Evolutionary conservation across 2,888 invertebrate genomes (phyloP).

Genomic region (Nesidiocoris tenuis): DNA sequence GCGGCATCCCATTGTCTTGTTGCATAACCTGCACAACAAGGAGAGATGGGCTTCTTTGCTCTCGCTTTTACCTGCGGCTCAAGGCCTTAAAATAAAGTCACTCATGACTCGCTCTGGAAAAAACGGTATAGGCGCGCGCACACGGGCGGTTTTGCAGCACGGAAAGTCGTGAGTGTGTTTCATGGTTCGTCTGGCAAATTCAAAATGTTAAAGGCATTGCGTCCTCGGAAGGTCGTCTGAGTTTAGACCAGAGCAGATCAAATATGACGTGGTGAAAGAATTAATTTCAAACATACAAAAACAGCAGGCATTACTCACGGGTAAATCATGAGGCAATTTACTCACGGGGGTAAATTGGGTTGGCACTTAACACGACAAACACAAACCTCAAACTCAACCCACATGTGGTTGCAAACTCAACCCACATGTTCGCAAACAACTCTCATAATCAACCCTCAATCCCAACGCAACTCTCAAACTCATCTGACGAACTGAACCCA

Average conservation of each 20-base stretch:
- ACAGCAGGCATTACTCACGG: no score
- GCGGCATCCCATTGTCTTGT: not conserved
- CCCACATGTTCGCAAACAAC: no score
- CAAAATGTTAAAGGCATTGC: slow-evolving; percentile 13
- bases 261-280: no score
- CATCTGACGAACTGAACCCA: no score
- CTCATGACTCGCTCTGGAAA: not conserved
- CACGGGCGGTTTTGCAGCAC: slow-evolving; percentile 17
- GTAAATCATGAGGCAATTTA: no score
- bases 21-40: not conserved
- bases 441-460: no score
- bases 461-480: no score
- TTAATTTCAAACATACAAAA: no score
- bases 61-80: not conserved
- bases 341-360: no score
- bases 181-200: not conserved
- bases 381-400: no score
- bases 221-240: not conserved
- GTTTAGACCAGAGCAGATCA: not conserved
- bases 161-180: slow-evolving; percentile 27
- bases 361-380: no score
- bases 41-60: not conserved
- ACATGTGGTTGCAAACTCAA: no score
- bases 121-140: not conserved
- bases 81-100: not conserved